These are phyloP conservation scores for Carassius carassius DNA, from an alignment of 2,113 vertebrate species.

Conservation along the genomic window DNA sequence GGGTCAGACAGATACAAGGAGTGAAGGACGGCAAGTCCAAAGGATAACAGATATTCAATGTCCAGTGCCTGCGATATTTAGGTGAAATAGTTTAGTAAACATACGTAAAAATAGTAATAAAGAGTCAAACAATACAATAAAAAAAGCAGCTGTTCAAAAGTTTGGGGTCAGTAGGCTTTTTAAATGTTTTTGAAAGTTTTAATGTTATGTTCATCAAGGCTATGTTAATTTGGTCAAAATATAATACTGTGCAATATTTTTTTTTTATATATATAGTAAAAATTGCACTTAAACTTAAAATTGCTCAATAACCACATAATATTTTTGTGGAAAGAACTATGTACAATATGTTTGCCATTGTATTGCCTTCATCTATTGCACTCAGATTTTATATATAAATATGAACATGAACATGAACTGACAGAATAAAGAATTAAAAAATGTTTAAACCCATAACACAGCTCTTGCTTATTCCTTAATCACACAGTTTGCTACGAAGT, in stretches of 20 bases:
- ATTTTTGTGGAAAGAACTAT: background rate
- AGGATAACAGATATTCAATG: background rate
- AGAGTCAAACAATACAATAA: background rate
- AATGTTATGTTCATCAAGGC: background rate
- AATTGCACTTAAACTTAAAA: no score
- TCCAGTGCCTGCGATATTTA: background rate
- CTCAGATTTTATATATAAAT: background rate
- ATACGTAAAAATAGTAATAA: background rate
- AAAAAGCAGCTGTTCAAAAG: background rate
- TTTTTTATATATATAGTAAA: no score
- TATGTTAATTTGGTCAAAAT: no score
- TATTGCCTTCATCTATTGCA: background rate
- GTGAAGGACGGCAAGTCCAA: background rate
- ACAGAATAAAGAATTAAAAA: background rate
- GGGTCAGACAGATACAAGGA: background rate
- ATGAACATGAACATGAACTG: background rate
- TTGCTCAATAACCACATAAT: background rate
- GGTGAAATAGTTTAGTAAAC: background rate
- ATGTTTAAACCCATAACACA: background rate
- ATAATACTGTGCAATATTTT: background rate
- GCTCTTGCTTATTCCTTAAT: no score
- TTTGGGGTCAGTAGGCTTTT: no score
- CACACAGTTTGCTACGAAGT: background rate
- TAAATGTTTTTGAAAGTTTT: background rate
- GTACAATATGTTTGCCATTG: background rate